Evolutionary conservation across 2,888 invertebrate genomes (phyloP).

Genomic region (Drosophila kambysellisi): DNA sequence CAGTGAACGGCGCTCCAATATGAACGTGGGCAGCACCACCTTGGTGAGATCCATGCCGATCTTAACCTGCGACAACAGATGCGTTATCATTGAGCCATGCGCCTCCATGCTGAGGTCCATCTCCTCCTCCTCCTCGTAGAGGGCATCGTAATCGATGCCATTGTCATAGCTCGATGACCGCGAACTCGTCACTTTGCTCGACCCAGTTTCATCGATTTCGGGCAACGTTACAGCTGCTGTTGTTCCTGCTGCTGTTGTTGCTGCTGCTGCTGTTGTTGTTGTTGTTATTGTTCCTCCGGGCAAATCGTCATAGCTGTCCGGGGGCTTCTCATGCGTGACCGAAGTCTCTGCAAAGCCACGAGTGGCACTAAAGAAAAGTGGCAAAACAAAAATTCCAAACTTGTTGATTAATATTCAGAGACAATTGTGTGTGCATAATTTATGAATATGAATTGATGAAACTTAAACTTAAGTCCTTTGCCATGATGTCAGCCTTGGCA

Average conservation of each 20-base stretch:
- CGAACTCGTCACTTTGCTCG: constrained; percentile 64
- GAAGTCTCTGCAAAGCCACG: constrained; percentile 83
- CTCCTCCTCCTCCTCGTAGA: constrained; percentile 96
- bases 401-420: constrained; percentile 57
- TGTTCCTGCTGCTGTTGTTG: constrained; percentile 11
- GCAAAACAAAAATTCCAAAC: constrained; percentile 28
- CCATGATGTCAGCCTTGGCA: constrained; percentile 59
- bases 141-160: constrained; percentile 92
- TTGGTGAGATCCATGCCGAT: constrained; percentile 99
- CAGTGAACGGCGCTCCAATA: constrained; percentile 97
- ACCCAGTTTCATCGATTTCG: constrained; percentile 80
- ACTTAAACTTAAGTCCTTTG: constrained; percentile 40
- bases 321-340: constrained; percentile 80
- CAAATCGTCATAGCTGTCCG: constrained; percentile 57
- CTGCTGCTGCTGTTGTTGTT: constrained; percentile 25
- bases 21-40: constrained; percentile 98
- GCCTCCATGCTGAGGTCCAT: constrained; percentile 96
- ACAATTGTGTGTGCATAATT: constrained; percentile 33
- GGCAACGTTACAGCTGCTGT: constrained; percentile 58
- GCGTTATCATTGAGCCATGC: constrained; percentile 98
- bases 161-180: constrained; percentile 87
- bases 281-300: constrained; percentile 42
- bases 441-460: constrained; percentile 30
- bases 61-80: constrained; percentile 98
- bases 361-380: constrained; percentile 70